A percentile compares a stretch with the other conserved stretches of the same genome.
Conservation (phyloP, 2,113 vertebrate species). For the Aleadryas rufinucha region DNA sequence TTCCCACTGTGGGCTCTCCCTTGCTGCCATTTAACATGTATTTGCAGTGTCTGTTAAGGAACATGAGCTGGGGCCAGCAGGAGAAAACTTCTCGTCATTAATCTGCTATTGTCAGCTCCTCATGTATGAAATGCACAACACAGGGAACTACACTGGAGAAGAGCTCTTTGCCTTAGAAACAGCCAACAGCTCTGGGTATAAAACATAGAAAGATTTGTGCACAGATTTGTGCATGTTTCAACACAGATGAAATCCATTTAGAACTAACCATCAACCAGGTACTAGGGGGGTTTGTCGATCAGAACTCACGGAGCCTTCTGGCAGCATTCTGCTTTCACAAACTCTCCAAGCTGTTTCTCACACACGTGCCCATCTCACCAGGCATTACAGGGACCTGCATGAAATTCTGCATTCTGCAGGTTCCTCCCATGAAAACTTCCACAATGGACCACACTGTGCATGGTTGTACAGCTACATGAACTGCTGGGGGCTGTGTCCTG, state of each 20-base stretch:
- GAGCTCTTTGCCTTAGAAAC: not conserved
- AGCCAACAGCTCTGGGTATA: not conserved
- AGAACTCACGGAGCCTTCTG: not conserved
- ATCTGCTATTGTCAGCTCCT: not conserved
- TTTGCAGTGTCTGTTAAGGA: not conserved
- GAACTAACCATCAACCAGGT: not conserved
- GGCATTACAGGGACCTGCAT: not conserved
- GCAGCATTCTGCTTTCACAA: not conserved
- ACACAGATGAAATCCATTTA: not conserved
- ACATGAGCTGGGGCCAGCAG: not conserved
- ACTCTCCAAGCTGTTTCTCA: not conserved
- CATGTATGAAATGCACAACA: not conserved
- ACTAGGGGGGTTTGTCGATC: not conserved
- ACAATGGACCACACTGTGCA: not conserved
- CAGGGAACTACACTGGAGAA: not conserved
- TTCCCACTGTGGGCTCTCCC: not conserved
- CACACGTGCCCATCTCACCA: not conserved
- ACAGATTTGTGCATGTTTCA: not conserved
- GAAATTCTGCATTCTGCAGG: not conserved
- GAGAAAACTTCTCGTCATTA: not conserved
- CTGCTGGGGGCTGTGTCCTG: not conserved
- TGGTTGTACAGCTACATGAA: not conserved
- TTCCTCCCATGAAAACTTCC: not conserved
- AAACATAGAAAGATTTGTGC: not conserved
- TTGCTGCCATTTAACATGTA: not conserved